These are phyloP conservation scores for Thymallus thymallus DNA, from an alignment of 2,113 vertebrate genomes.

Conservation along the genomic window DNA sequence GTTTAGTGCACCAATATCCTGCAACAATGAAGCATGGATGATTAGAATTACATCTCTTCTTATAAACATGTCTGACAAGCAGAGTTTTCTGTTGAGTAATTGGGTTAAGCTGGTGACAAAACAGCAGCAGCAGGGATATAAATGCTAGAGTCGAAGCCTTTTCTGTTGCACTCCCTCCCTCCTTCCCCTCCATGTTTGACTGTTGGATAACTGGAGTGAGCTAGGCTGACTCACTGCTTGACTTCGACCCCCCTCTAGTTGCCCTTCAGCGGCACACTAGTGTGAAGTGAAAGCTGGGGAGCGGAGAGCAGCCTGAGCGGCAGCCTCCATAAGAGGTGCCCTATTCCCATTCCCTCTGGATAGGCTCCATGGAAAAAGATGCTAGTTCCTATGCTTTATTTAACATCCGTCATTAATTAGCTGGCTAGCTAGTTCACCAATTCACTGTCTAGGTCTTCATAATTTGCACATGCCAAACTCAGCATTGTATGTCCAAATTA, in stretches of 20 bases:
- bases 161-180: background rate
- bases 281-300: constrained; percentile 19
- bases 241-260: background rate
- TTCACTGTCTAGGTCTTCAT: too few relatives aligned
- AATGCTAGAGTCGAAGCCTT: background rate
- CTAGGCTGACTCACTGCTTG: background rate
- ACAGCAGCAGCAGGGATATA: constrained; percentile 1
- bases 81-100: constrained; percentile 30
- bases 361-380: constrained; percentile 59
- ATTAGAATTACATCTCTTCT: constrained; percentile 26
- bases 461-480: too few relatives aligned
- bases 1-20: constrained; percentile 11
- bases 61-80: constrained; percentile 8
- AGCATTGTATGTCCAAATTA: too few relatives aligned
- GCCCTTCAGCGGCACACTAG: constrained; percentile 1
- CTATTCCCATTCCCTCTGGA: constrained; percentile 29
- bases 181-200: background rate
- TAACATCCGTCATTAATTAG: constrained; percentile 44
- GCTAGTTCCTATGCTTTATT: constrained; percentile 54
- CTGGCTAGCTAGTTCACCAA: background rate
- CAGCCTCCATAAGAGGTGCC: constrained; percentile 3
- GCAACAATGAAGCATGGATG: constrained; percentile 22
- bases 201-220: background rate
- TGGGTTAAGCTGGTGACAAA: constrained; percentile 25
- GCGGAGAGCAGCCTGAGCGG: constrained; percentile 20